phyloP scores from a whole-genome alignment of 2,888 invertebrate genomes.

The Philereme transversata region DNA sequence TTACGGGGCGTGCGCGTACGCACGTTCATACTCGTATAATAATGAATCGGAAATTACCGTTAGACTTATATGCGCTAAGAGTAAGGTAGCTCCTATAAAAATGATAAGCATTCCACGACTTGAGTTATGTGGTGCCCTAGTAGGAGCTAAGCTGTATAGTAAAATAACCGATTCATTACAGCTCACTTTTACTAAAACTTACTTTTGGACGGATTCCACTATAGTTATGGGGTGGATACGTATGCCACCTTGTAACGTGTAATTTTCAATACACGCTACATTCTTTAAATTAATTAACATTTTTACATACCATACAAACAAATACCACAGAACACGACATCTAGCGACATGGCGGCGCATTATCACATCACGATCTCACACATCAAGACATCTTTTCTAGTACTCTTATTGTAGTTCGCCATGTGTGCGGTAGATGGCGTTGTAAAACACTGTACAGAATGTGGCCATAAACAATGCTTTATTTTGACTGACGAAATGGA shows the following conservation, averaged over 20 bases:
- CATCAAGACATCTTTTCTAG: no score
- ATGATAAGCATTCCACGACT: conserved; percentile 1
- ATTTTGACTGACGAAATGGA: no score
- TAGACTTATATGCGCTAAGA: background rate
- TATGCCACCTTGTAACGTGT: conserved; percentile 1
- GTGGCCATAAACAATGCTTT: no score
- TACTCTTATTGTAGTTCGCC: no score
- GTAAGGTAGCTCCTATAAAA: conserved; percentile 4
- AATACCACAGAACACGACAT: no score
- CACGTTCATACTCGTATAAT: background rate
- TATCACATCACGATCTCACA: no score
- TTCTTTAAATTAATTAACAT: no score
- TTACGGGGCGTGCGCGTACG: conserved; percentile 5
- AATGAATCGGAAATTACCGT: background rate
- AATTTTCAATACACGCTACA: no score
- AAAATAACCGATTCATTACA: background rate
- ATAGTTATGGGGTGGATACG: conserved; percentile 6
- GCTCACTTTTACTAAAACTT: background rate
- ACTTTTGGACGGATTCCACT: conserved; percentile 7
- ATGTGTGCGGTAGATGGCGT: no score
- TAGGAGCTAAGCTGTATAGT: background rate
- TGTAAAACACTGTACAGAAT: no score
- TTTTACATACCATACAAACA: no score
- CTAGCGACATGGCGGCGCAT: no score
- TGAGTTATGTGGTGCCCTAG: conserved; percentile 2